phyloP scores from a whole-genome alignment of 2,888 invertebrate species.

The Acanthosepion esculentum region DNA sequence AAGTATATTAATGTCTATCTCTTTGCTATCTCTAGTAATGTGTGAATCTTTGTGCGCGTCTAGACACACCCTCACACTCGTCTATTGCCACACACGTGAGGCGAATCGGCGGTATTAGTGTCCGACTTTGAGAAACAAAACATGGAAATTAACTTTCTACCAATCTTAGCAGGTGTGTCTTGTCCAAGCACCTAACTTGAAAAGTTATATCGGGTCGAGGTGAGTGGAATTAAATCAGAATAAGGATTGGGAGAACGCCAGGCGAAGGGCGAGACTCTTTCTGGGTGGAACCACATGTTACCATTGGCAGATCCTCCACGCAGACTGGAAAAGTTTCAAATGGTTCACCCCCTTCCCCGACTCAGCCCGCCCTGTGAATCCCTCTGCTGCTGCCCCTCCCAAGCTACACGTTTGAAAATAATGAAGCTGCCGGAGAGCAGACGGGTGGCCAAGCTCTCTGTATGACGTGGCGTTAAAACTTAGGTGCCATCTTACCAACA shows the following conservation, averaged over 20 bases:
- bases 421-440: not conserved
- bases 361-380: not conserved
- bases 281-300: conserved; percentile 33
- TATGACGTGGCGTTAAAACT: not conserved
- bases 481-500: not conserved
- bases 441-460: not conserved
- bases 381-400: not conserved
- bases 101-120: not conserved
- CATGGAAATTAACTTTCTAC: not conserved
- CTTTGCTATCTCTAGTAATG: not conserved
- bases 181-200: not conserved
- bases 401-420: not conserved
- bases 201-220: not conserved
- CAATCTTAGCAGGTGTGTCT: conserved; percentile 11
- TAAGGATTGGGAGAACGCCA: not conserved
- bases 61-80: not conserved
- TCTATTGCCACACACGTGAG: not conserved
- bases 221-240: too few species aligned
- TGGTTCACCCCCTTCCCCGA: not conserved
- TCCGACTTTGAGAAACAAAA: not conserved
- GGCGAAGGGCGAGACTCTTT: conserved; percentile 13
- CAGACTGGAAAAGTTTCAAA: conserved; percentile 8
- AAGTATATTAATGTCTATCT: too few species aligned
- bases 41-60: not conserved
- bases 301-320: conserved; percentile 33